These are phyloP conservation scores for Lampris megalopsis DNA, from an alignment of 2,113 vertebrate species.

Conservation along the genomic window DNA sequence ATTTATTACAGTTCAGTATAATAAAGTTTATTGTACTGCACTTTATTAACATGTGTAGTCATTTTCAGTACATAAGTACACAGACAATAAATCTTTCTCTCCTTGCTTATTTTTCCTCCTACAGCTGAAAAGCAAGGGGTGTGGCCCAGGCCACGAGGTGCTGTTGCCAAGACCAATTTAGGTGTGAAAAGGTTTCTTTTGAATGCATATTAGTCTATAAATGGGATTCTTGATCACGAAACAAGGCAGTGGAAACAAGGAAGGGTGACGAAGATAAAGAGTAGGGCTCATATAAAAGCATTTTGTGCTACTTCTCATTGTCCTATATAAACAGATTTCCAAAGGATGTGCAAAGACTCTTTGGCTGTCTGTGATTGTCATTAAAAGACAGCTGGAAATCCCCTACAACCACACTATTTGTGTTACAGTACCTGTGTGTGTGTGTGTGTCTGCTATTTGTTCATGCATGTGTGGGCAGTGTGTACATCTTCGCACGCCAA, in stretches of 20 bases:
- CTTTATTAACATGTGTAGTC: background rate
- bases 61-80: too few species aligned
- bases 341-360: background rate
- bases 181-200: too few species aligned
- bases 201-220: too few species aligned
- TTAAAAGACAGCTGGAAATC: slow-evolving; percentile 55
- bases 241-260: too few species aligned
- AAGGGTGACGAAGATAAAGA: background rate
- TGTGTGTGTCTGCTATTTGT: background rate
- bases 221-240: too few species aligned
- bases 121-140: too few species aligned
- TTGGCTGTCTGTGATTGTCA: slow-evolving; percentile 42
- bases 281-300: background rate
- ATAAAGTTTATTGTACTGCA: background rate
- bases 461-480: slow-evolving; percentile 30
- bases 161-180: background rate
- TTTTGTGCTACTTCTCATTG: background rate
- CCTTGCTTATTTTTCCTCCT: too few species aligned
- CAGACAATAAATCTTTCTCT: too few species aligned
- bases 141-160: too few species aligned
- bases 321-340: background rate
- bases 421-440: background rate
- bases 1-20: background rate
- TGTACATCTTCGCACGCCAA: slow-evolving; percentile 27
- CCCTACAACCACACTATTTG: slow-evolving; percentile 19